Percentiles rank a stretch among this genome's conserved stretches.
These are phyloP conservation scores for Apodemia zela DNA, from an alignment of 2,888 invertebrate genomes.

Conservation along the genomic window DNA sequence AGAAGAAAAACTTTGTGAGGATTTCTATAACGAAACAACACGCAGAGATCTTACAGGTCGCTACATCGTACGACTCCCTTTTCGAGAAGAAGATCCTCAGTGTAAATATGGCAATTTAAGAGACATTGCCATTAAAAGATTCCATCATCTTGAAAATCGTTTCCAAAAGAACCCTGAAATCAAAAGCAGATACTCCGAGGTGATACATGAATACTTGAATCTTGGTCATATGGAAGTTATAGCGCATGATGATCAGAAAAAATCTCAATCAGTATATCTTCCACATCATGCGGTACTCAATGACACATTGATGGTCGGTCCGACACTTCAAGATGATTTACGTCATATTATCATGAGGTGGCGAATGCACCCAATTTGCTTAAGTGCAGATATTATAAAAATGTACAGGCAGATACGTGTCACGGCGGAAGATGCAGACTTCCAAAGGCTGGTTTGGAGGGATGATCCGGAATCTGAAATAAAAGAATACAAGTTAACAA, in stretches of 20 bases:
- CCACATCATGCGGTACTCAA: constrained; percentile 37
- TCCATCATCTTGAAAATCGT: constrained; percentile 15
- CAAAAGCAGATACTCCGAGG: constrained; percentile 6
- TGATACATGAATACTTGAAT: constrained; percentile 17
- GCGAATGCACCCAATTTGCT: background rate
- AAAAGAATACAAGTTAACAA: background rate
- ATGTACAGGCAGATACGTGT: background rate
- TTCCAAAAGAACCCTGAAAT: constrained; percentile 4
- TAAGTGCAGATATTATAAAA: background rate
- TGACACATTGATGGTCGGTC: background rate
- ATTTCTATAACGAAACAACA: background rate
- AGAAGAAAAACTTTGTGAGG: background rate
- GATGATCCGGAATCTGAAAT: constrained; percentile 4
- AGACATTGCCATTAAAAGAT: constrained; percentile 16
- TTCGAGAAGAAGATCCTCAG: constrained; percentile 10
- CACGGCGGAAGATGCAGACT: background rate
- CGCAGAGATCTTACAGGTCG: background rate
- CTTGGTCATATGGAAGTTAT: constrained; percentile 19
- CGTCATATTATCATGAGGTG: background rate
- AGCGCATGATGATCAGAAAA: background rate
- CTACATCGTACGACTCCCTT: background rate
- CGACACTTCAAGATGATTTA: constrained; percentile 1
- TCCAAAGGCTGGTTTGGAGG: constrained; percentile 17
- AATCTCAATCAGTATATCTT: constrained; percentile 29
- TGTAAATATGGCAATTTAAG: constrained; percentile 26